A percentile compares a stretch with the other conserved stretches of the same genome.
phyloP scores from a whole-genome alignment of 2,888 invertebrate genomes.

The Laspeyria flexula region DNA sequence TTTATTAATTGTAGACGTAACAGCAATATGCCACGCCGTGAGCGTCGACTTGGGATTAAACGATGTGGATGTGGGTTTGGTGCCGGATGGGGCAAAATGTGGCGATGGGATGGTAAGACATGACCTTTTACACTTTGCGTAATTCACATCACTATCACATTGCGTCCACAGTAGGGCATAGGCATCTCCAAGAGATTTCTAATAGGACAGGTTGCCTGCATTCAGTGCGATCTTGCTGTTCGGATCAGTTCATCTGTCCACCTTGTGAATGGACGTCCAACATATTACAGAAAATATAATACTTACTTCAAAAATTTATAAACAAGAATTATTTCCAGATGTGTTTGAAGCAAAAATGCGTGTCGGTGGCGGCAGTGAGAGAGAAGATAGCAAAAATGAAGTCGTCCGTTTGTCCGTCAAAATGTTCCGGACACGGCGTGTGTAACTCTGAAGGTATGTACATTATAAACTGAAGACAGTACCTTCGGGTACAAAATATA shows the following conservation, averaged over 20 bases:
- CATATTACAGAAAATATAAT: no score
- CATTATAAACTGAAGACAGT: not conserved
- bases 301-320: no score
- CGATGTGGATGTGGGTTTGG: slow-evolving; percentile 96
- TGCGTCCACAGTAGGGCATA: no score
- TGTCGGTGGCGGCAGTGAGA: slow-evolving; percentile 89
- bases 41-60: slow-evolving; percentile 95
- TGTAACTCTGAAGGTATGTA: slow-evolving; percentile 90
- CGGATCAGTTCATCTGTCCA: no score
- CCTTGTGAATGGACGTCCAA: no score
- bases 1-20: slow-evolving; percentile 79
- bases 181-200: no score
- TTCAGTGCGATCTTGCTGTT: no score
- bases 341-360: slow-evolving; percentile 96
- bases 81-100: slow-evolving; percentile 97
- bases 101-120: slow-evolving; percentile 90
- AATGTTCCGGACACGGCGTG: slow-evolving; percentile 93
- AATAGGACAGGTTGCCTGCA: no score
- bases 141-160: no score
- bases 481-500: no score
- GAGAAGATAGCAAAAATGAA: slow-evolving; percentile 69
- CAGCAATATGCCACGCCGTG: slow-evolving; percentile 95
- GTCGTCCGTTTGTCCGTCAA: slow-evolving; percentile 88
- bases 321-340: slow-evolving; percentile 86
- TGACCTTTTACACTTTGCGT: not conserved